Base-by-base conservation (phyloP, 35 echinoderm and acorn worm genomes). In the Anneissia japonica region DNA sequence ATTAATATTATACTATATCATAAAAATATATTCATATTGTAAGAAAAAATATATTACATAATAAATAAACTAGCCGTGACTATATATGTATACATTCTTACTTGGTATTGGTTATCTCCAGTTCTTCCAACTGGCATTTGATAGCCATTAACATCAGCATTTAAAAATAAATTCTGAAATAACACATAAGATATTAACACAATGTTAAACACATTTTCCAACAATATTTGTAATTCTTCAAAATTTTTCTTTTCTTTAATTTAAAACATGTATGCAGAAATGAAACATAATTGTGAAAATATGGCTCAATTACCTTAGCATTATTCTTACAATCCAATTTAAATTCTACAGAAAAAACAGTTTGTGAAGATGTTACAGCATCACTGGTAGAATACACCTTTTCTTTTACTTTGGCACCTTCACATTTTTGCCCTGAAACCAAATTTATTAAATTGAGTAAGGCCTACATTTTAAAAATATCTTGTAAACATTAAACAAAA, bases 41-140 rank as follows among this genome's bases (percentile, higher is more conserved):
- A n/a, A n/a, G n/a, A n/a, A n/a, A n/a, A n/a, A n/a, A n/a, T n/a
- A n/a, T n/a, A n/a, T n/a, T n/a, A n/a, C n/a, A n/a, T n/a, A n/a
- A n/a, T n/a, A n/a, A n/a, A n/a, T n/a, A n/a, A n/a, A n/a, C n/a
- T n/a, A n/a, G n/a, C n/a, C n/a, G n/a, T n/a, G n/a, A n/a, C n/a
- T n/a, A n/a, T n/a, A n/a, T n/a, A n/a, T n/a, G n/a, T n/a, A n/a
- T n/a, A n/a, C n/a, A n/a, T n/a, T n/a, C 34, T 74, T 84, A 94
- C 93, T 86, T 94, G 93, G 46, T 95, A 95, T 5, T 82, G 75
- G 33, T 91, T 95, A 75, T 95, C 93, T 82, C 93, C 93, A 51
- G 89, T 91, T 3, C 93, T 84, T 55, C 89, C 87, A 37, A 91
- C 93, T 88, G 93, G 93, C 17, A 95, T 75, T 34, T 95, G 93